A percentile compares a stretch with the other conserved stretches of the same genome.
phyloP scores from a whole-genome alignment of 2,113 vertebrate species.

The Odontesthes bonariensis region DNA sequence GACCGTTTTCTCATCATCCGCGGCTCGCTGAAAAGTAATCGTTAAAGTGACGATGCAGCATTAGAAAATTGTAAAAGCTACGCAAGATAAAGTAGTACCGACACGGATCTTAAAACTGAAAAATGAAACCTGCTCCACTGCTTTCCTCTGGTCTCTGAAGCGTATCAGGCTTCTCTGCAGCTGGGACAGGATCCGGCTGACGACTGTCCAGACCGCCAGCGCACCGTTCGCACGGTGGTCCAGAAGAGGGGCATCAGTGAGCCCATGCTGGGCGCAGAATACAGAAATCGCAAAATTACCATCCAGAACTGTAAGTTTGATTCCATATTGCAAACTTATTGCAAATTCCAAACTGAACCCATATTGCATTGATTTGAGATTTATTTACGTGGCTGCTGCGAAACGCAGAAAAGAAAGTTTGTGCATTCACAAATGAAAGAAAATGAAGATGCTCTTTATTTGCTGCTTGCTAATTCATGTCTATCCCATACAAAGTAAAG shows the following conservation, averaged over 20 bases:
- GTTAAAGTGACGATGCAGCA: no score
- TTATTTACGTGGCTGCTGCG: neutral
- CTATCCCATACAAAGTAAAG: no score
- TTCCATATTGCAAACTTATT: no score
- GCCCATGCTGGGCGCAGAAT: slow-evolving; percentile 88
- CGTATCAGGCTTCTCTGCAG: slow-evolving; percentile 89
- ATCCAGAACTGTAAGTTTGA: slow-evolving; percentile 91
- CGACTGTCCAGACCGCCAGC: slow-evolving; percentile 90
- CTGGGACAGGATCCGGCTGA: slow-evolving; percentile 92
- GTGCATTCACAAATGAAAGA: no score
- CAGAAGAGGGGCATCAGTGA: slow-evolving; percentile 90
- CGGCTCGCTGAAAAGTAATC: no score
- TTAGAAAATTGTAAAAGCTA: no score
- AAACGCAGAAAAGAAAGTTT: neutral
- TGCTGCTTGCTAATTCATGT: no score
- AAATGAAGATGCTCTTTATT: no score
- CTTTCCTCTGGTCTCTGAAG: slow-evolving; percentile 69
- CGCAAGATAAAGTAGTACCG: neutral
- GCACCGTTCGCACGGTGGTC: slow-evolving; percentile 90
- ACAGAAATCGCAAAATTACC: slow-evolving; percentile 92
- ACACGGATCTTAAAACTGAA: neutral
- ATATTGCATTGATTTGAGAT: neutral
- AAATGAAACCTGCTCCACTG: neutral
- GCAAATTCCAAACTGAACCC: no score
- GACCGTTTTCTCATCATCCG: no score